Evolutionary conservation across 2,888 invertebrate species (phyloP).

Genomic region (Chaetoderma sp.): DNA sequence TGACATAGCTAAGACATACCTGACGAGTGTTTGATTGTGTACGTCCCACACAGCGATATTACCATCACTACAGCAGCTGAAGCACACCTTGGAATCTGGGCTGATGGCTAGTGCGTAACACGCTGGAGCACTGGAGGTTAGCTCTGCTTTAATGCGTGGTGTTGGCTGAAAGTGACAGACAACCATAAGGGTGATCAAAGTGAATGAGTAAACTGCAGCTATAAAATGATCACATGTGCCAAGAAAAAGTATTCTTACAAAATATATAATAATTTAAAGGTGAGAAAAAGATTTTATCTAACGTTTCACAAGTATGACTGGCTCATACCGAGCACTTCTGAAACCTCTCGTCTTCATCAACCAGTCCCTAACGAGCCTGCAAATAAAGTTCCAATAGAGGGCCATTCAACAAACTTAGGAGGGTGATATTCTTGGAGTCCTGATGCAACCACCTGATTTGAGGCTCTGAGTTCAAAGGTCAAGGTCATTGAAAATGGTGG

Average conservation of each 20-base stretch:
- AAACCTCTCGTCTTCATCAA: too few relatives aligned
- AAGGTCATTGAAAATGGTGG: too few relatives aligned
- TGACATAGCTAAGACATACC: too few relatives aligned
- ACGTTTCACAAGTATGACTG: too few relatives aligned
- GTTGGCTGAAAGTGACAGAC: slow-evolving; percentile 74
- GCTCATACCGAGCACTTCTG: too few relatives aligned
- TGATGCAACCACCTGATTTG: too few relatives aligned
- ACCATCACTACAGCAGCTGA: slow-evolving; percentile 97
- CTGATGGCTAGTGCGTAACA: slow-evolving; percentile 98
- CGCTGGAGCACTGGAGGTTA: slow-evolving; percentile 93
- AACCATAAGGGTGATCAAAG: not conserved
- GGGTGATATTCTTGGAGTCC: too few relatives aligned
- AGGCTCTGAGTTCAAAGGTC: too few relatives aligned
- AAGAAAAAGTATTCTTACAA: not conserved
- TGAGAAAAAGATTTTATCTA: not conserved
- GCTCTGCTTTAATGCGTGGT: slow-evolving; percentile 91
- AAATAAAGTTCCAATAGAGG: too few relatives aligned
- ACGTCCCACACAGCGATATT: slow-evolving; percentile 97
- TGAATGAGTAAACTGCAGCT: too few relatives aligned
- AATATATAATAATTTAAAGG: not conserved
- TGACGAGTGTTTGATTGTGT: slow-evolving; percentile 89
- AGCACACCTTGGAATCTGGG: slow-evolving; percentile 96
- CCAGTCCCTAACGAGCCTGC: too few relatives aligned
- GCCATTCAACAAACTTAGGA: too few relatives aligned
- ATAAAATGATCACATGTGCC: not conserved